Conservation (phyloP, 2,797 vertebrate genomes). For the Cirrhinus molitorella region DNA sequence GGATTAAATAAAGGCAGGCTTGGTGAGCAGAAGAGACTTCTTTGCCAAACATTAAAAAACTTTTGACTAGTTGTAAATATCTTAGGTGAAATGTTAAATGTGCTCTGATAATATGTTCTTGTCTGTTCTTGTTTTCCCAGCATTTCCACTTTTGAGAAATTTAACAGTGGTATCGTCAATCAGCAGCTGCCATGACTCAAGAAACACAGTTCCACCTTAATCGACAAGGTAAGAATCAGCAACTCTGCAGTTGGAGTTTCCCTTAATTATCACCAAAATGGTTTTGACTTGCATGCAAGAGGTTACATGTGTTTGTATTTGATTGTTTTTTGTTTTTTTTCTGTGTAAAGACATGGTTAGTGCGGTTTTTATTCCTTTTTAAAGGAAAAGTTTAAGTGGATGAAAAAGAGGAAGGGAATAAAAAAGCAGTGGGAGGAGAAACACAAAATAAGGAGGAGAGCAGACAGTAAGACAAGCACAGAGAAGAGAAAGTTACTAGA, state of each 20-base stretch:
- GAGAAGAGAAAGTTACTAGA: not conserved
- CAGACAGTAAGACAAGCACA: not conserved
- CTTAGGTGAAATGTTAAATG: not conserved
- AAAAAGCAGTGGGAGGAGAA: conserved; percentile 40
- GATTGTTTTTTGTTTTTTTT: not conserved
- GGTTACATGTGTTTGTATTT: not conserved
- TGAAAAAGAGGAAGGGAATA: conserved; percentile 17
- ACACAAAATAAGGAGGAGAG: conserved; percentile 20
- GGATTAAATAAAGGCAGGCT: no score
- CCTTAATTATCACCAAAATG: not conserved
- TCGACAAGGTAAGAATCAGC: conserved; percentile 34
- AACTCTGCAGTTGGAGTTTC: not conserved
- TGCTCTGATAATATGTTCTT: not conserved
- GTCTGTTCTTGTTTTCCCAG: not conserved
- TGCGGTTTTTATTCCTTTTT: not conserved
- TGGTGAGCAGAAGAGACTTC: no score
- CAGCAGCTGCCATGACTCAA: conserved; percentile 24
- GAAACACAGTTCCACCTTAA: conserved; percentile 34
- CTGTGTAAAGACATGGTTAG: not conserved
- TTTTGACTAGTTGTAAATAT: not conserved
- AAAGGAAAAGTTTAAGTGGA: not conserved
- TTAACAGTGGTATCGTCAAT: not conserved
- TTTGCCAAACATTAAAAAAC: no score
- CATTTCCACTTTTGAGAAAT: not conserved
- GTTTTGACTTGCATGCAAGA: not conserved